These are phyloP conservation scores for Artemia sinica DNA, from an alignment of 2,888 invertebrate genomes.

Conservation along the genomic window DNA sequence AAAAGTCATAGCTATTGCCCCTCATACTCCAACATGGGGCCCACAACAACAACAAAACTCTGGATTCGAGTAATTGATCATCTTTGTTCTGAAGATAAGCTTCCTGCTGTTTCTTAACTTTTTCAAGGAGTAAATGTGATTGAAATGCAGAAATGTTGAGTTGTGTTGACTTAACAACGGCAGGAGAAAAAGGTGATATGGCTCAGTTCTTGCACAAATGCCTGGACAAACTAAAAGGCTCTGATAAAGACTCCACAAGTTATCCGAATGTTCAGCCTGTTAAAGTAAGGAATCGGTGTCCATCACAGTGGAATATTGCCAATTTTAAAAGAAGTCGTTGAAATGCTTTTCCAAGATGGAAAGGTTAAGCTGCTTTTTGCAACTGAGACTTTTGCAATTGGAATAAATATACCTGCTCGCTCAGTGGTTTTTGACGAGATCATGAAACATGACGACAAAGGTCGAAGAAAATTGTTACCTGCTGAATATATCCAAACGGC, in stretches of 20 bases:
- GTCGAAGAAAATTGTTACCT: too few species aligned
- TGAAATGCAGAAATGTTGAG: constrained; percentile 43
- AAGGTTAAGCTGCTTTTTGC: constrained; percentile 64
- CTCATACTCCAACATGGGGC: constrained; percentile 19
- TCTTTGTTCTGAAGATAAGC: constrained; percentile 33
- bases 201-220: constrained; percentile 69
- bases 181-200: constrained; percentile 65
- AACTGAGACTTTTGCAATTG: constrained; percentile 99
- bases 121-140: constrained; percentile 69
- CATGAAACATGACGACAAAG: too few species aligned
- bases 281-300: constrained; percentile 31
- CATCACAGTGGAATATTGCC: constrained; percentile 73
- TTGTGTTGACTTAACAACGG: constrained; percentile 56
- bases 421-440: too few species aligned
- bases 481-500: too few species aligned
- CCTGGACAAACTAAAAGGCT: constrained; percentile 58
- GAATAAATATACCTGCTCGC: constrained; percentile 99
- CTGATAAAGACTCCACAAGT: constrained; percentile 70
- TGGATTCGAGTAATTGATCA: constrained; percentile 69
- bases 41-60: constrained; percentile 54
- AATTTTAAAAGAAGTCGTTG: constrained; percentile 93
- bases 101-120: constrained; percentile 80
- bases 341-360: constrained; percentile 66
- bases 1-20: neutral
- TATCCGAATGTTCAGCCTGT: too few species aligned